Evolutionary conservation across 2,113 vertebrate species (phyloP).

Genomic region (Hemiprocne comata): DNA sequence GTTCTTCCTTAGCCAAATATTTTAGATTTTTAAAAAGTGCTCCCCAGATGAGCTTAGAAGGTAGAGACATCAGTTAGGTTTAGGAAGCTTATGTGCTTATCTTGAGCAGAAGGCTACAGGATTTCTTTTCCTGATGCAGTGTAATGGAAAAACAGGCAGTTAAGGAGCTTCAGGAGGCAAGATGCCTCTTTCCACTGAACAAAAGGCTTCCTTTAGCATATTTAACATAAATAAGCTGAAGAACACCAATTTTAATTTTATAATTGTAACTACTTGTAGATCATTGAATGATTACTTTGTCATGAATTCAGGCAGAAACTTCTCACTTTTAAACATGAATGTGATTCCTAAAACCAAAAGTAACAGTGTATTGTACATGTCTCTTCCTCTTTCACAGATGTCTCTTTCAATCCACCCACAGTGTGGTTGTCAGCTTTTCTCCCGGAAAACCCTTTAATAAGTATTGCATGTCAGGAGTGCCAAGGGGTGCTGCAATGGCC

Average conservation of each 20-base stretch:
- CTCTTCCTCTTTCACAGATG: not conserved
- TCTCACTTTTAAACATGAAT: not conserved
- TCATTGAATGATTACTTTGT: not conserved
- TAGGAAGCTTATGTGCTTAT: not conserved
- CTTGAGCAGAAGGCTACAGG: not conserved
- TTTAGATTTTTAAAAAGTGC: not conserved
- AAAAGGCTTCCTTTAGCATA: not conserved
- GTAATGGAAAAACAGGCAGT: not conserved
- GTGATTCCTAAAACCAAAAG: not conserved
- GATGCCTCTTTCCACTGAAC: not conserved
- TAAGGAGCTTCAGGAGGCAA: not conserved
- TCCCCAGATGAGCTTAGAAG: not conserved
- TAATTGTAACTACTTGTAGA: not conserved
- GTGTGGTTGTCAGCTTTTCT: not conserved
- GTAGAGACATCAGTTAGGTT: not conserved
- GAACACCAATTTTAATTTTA: not conserved
- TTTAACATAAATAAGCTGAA: not conserved
- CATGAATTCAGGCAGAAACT: not conserved
- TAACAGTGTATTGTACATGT: not conserved
- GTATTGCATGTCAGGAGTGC: not conserved
- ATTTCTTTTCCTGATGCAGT: not conserved
- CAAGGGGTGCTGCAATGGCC: not conserved
- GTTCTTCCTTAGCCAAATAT: not conserved
- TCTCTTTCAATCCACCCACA: not conserved
- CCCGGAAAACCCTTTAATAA: not conserved